Base-by-base conservation (phyloP, 1,140 invertebrate genomes). In the Rhagoletis zephyria region DNA sequence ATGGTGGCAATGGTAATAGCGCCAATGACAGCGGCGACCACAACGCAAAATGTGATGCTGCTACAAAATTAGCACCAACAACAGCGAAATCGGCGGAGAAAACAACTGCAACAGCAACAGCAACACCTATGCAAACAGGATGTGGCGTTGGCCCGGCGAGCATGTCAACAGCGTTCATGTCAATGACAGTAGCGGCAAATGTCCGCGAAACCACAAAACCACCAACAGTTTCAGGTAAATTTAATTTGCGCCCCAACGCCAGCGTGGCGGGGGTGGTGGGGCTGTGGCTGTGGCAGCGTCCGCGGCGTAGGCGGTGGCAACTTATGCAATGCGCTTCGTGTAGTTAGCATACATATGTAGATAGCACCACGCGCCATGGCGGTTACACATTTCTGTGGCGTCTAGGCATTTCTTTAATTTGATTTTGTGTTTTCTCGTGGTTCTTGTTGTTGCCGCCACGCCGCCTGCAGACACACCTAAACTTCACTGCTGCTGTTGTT, bases 181-280 rank as follows among this genome's bases (percentile, higher is more conserved):
- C 74, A 42, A 45, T 81, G 74, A 81, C 74, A 81, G 74, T 48
- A 30, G 48, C 74, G n/a, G 48, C 74, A n/a, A 90, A 91, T 90
- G 30, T 91, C 48, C 74, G 74, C 74, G 48, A 81, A 81, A 81
- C 74, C 74, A 48, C 88, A 91, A 92, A 89, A 89, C 90, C 89
- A 90, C 91, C 88, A 92, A 14, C 90, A 90, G 90, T 92, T 88
- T 90, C 91, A 92, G 91, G 91, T 92, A 92, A 91, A 87, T 87
- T 87, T 87, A 85, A 85, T 81, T 67, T 87, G 87, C 87, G 85
- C 81, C 85, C 74, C 61, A 60, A 74, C 74, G 56, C 30, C 30
- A 30, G 30, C 30, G 1, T 30, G 30, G 30, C 30, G 60, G 14
- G n/a, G 30, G 51, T n/a, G n/a, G n/a, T n/a, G n/a, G n/a, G n/a